phyloP scores from a whole-genome alignment of 2,113 vertebrate species.

The Zeus faber region DNA sequence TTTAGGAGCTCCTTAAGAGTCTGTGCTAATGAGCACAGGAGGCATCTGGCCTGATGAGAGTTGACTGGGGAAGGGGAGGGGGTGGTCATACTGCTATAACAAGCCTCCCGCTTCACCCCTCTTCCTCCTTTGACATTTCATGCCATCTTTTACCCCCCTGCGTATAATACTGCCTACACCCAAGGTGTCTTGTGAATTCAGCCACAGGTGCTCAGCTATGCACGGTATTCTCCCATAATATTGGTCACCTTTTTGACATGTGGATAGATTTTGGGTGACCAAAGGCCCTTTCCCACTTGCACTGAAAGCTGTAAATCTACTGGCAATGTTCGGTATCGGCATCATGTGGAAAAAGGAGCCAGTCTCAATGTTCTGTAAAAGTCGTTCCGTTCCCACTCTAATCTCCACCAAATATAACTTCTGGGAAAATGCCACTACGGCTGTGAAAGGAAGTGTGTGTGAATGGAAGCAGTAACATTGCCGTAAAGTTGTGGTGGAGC shows the following conservation, averaged over 20 bases:
- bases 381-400: neutral
- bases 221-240: neutral
- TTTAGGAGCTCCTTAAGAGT: conserved; percentile 86
- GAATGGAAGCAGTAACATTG: no score
- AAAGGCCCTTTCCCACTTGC: no score
- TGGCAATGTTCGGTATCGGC: no score
- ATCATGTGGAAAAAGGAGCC: no score
- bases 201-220: conserved; percentile 10
- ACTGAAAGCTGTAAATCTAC: no score
- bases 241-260: neutral
- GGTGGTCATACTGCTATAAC: conserved; percentile 60
- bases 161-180: conserved; percentile 13
- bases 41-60: conserved; percentile 81
- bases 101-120: conserved; percentile 57
- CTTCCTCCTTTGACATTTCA: conserved; percentile 62
- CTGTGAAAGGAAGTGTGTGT: no score
- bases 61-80: conserved; percentile 55
- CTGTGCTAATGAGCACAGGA: conserved; percentile 81
- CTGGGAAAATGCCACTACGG: no score
- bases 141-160: conserved; percentile 26
- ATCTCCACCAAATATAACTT: no score
- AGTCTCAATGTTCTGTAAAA: no score
- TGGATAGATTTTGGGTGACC: neutral
- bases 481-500: no score
- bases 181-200: conserved; percentile 16